Conservation (phyloP, 2,797 vertebrate genomes). For the Thalassophryne amazonica region DNA sequence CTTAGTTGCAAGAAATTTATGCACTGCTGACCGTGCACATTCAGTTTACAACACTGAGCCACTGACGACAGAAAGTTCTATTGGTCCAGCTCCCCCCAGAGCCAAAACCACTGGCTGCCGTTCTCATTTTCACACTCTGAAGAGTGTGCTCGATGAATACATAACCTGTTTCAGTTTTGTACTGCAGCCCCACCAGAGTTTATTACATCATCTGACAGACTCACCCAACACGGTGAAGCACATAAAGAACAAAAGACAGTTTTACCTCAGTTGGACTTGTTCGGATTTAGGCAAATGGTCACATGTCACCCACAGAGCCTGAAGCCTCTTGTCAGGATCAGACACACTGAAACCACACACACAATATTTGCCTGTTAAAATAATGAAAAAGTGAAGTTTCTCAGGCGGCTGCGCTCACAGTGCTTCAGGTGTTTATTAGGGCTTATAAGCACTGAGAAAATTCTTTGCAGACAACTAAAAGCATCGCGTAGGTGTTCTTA, state of each 20-base stretch:
- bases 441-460: background rate
- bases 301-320: conserved; percentile 92
- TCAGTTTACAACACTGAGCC: no score
- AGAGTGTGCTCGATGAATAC: no score
- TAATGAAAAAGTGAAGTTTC: background rate
- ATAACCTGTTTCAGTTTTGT: background rate
- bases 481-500: conserved; percentile 57
- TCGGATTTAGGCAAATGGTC: conserved; percentile 89
- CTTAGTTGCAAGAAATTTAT: no score
- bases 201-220: background rate
- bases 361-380: conserved; percentile 13
- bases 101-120: no score
- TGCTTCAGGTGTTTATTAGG: conserved; percentile 10
- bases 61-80: no score
- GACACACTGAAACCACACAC: conserved; percentile 79
- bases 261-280: conserved; percentile 84
- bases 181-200: background rate
- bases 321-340: conserved; percentile 91
- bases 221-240: background rate
- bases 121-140: no score
- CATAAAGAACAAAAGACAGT: background rate
- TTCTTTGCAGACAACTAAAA: conserved; percentile 23
- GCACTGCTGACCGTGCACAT: no score
- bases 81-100: no score
- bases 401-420: background rate